phyloP scores from a whole-genome alignment of 2,797 vertebrate species.

The Basileuterus tristriatus region DNA sequence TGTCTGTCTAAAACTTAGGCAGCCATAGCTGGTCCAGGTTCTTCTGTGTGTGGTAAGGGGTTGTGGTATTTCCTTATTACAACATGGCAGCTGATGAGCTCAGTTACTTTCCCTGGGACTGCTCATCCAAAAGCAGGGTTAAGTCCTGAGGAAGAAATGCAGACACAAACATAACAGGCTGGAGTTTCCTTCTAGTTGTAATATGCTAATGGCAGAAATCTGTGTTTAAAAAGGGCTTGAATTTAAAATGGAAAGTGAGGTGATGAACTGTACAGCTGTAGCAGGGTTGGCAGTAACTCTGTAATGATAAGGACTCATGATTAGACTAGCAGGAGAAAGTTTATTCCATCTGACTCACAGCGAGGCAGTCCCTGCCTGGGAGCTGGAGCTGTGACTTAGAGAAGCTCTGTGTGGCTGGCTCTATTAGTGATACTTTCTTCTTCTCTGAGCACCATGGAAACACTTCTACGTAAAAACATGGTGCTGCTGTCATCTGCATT shows the following conservation, averaged over 20 bases:
- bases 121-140: background rate
- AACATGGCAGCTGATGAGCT: background rate
- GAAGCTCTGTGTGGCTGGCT: background rate
- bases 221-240: fast-evolving
- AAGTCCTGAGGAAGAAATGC: background rate
- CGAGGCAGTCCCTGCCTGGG: background rate
- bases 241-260: background rate
- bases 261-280: background rate
- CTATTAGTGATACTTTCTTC: background rate
- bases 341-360: background rate
- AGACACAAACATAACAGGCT: background rate
- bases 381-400: background rate
- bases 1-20: background rate
- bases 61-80: background rate
- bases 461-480: background rate
- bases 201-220: background rate
- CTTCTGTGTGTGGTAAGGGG: background rate
- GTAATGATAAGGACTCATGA: background rate
- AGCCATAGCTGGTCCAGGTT: background rate
- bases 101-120: background rate
- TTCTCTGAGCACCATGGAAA: background rate
- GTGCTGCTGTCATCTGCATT: background rate
- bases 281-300: background rate
- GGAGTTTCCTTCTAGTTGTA: background rate
- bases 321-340: background rate